These are phyloP conservation scores for Morus bassanus DNA, from an alignment of 2,797 vertebrate genomes.

Conservation along the genomic window DNA sequence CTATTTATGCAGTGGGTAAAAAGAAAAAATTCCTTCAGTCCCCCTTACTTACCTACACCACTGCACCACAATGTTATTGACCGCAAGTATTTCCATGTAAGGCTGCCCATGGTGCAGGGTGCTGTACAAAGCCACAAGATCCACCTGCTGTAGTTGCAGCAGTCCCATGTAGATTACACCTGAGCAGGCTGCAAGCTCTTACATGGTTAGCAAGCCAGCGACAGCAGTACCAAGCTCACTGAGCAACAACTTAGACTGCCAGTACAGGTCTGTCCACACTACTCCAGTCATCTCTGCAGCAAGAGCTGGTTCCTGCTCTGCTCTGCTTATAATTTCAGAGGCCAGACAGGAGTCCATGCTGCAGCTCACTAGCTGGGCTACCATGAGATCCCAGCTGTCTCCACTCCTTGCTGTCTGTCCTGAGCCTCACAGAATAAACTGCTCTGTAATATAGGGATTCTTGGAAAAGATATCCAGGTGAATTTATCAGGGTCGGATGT, in stretches of 20 bases:
- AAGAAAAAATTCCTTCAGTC: not conserved
- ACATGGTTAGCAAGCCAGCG: accelerated
- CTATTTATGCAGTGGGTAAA: slow-evolving; percentile 54
- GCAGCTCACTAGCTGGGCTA: not conserved
- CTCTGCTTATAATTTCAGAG: not conserved
- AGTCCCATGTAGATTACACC: not conserved
- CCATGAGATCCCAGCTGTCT: not conserved
- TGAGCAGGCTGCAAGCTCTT: not conserved
- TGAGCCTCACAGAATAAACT: not conserved
- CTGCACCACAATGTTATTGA: not conserved
- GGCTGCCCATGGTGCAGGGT: not conserved
- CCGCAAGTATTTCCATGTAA: accelerated
- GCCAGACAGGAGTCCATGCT: not conserved
- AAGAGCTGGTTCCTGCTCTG: not conserved
- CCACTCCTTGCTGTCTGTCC: not conserved
- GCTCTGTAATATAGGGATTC: not conserved
- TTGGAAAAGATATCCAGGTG: not conserved
- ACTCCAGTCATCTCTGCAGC: not conserved
- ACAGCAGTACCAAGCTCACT: not conserved
- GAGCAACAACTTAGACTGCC: not conserved
- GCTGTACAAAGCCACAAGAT: not conserved
- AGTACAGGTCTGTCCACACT: not conserved
- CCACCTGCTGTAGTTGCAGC: not conserved
- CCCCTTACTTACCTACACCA: not conserved
- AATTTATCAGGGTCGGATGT: not conserved